These are phyloP conservation scores for Holocentrus rufus DNA, from an alignment of 2,797 vertebrate species.

Conservation along the genomic window DNA sequence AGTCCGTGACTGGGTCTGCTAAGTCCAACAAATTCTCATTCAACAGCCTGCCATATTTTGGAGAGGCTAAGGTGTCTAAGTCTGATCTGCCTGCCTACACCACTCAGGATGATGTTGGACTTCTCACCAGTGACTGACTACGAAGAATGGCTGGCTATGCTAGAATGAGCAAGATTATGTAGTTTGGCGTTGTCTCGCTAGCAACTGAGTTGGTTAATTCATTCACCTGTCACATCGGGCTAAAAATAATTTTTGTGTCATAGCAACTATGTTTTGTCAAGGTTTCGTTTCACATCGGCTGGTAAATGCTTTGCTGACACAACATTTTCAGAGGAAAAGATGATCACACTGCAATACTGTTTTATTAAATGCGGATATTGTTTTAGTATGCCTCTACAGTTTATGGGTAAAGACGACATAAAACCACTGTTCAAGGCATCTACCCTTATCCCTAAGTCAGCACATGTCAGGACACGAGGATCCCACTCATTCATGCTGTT, in stretches of 20 bases:
- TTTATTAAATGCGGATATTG: no score
- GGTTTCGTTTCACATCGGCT: not conserved
- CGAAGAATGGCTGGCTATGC: slow-evolving; percentile 44
- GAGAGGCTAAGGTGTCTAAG: slow-evolving; percentile 15
- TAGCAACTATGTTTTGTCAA: not conserved
- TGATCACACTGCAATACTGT: slow-evolving; percentile 3
- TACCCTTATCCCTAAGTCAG: slow-evolving; percentile 8
- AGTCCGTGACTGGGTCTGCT: slow-evolving; percentile 43
- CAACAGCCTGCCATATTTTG: slow-evolving; percentile 29
- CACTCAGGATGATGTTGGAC: slow-evolving; percentile 24
- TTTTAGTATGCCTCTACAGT: no score
- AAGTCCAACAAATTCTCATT: slow-evolving; percentile 22
- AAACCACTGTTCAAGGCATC: slow-evolving; percentile 17
- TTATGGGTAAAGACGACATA: no score
- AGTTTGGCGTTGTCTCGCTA: not conserved
- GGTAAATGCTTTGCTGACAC: slow-evolving; percentile 18
- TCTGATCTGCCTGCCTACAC: slow-evolving; percentile 10
- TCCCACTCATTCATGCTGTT: slow-evolving; percentile 42
- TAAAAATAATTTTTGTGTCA: slow-evolving; percentile 7
- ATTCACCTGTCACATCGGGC: not conserved
- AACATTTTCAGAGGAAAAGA: slow-evolving; percentile 9
- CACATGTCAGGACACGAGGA: slow-evolving; percentile 13
- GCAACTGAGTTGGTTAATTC: not conserved
- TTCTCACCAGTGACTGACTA: slow-evolving; percentile 41
- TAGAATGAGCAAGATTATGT: slow-evolving; percentile 26